Evolutionary conservation across 2,797 vertebrate genomes (phyloP).

Genomic region (Pangasius krempfi): DNA sequence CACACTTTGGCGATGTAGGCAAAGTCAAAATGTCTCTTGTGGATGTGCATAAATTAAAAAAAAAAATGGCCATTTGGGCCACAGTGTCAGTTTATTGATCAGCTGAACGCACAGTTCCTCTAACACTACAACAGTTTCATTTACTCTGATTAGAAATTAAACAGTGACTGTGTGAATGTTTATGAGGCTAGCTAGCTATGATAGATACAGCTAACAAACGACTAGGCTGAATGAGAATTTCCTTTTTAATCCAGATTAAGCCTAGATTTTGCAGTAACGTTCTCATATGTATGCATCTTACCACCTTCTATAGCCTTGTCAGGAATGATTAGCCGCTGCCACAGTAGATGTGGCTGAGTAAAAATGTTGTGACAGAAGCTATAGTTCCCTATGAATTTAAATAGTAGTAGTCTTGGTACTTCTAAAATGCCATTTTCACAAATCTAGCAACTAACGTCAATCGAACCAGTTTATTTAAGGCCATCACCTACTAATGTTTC

Average conservation of each 20-base stretch:
- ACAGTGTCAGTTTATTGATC: not conserved
- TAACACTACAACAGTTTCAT: not conserved
- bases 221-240: not conserved
- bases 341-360: not conserved
- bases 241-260: not conserved
- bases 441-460: not conserved
- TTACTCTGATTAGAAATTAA: not conserved
- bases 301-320: not conserved
- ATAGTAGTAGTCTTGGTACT: not conserved
- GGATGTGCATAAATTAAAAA: not conserved
- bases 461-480: not conserved
- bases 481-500: not conserved
- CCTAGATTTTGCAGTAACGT: not conserved
- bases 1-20: not conserved
- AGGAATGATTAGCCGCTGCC: not conserved
- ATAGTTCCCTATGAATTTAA: not conserved
- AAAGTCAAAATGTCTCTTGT: not conserved
- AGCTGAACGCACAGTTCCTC: not conserved
- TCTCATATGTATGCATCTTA: not conserved
- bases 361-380: not conserved
- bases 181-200: not conserved
- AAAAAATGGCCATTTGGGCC: not conserved
- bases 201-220: not conserved
- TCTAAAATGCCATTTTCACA: not conserved
- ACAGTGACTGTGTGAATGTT: not conserved